Conservation (phyloP, 1,140 invertebrate species). For the Tigriopus japonicus region DNA sequence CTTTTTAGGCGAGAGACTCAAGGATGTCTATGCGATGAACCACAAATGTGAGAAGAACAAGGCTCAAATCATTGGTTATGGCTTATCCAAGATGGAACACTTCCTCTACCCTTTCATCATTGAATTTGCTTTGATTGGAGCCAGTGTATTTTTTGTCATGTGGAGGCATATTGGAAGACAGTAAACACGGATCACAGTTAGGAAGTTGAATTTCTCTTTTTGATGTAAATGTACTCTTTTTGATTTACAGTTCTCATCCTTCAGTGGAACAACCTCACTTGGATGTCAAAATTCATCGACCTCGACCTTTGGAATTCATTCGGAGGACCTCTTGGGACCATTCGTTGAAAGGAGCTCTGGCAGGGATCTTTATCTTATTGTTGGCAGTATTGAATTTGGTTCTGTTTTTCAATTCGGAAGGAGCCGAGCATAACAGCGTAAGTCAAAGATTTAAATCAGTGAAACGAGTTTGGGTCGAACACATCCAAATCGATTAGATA, state of each 20-base stretch:
- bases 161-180: slow-evolving; percentile 77
- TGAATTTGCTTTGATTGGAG: slow-evolving; percentile 87
- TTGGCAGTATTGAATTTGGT: slow-evolving; percentile 80
- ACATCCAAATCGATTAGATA: too few species aligned
- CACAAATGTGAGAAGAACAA: too few species aligned
- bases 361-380: slow-evolving; percentile 69
- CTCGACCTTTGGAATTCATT: background rate
- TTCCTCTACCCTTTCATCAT: slow-evolving; percentile 92
- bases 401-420: slow-evolving; percentile 77
- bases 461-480: too few species aligned
- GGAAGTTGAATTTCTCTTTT: background rate
- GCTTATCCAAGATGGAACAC: slow-evolving; percentile 27
- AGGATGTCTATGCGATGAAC: too few species aligned
- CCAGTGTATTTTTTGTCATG: slow-evolving; percentile 90
- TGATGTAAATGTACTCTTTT: background rate
- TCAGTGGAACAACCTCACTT: too few species aligned
- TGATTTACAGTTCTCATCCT: too few species aligned
- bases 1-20: too few species aligned
- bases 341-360: slow-evolving; percentile 66
- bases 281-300: background rate
- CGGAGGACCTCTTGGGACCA: slow-evolving; percentile 53
- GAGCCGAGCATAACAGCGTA: slow-evolving; percentile 34
- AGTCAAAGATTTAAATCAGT: too few species aligned
- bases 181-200: too few species aligned
- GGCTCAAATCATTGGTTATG: too few species aligned